phyloP scores from a whole-genome alignment of 23 tunicate species.

The Phallusia fumigata region DNA sequence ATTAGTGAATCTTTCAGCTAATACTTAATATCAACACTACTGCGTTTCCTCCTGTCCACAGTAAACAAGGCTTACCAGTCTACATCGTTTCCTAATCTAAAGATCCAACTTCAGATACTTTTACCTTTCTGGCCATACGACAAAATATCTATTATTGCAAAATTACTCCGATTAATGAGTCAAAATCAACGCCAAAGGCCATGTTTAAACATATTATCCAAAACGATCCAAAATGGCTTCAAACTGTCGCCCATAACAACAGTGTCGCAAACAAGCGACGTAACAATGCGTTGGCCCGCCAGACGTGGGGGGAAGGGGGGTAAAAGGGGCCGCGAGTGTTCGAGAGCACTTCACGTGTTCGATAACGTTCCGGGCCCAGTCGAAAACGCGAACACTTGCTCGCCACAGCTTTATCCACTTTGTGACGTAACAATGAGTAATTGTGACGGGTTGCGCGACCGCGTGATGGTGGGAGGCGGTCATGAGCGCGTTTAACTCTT shows the following conservation, averaged over 20 bases:
- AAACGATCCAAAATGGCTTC: not conserved
- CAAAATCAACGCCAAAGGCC: no score
- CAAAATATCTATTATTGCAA: no score
- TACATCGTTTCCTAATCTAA: no score
- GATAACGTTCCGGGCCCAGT: not conserved
- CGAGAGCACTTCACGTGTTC: not conserved
- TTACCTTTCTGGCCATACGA: no score
- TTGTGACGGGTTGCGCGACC: conserved; percentile 9
- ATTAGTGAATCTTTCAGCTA: no score
- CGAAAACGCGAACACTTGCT: not conserved
- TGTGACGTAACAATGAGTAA: not conserved
- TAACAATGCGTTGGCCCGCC: not conserved
- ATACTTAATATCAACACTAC: no score
- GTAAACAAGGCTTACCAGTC: no score
- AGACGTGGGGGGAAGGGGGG: not conserved
- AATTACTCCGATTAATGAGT: no score
- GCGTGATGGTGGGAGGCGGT: not conserved
- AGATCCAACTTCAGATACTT: no score
- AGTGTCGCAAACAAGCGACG: not conserved
- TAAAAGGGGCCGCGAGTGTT: not conserved
- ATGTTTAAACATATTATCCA: not conserved
- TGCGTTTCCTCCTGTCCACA: no score
- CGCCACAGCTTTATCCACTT: not conserved
- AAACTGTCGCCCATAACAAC: not conserved
- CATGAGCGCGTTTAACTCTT: no score